phyloP scores from a whole-genome alignment of 1,140 invertebrate genomes.

The Ceratina australensis region DNA sequence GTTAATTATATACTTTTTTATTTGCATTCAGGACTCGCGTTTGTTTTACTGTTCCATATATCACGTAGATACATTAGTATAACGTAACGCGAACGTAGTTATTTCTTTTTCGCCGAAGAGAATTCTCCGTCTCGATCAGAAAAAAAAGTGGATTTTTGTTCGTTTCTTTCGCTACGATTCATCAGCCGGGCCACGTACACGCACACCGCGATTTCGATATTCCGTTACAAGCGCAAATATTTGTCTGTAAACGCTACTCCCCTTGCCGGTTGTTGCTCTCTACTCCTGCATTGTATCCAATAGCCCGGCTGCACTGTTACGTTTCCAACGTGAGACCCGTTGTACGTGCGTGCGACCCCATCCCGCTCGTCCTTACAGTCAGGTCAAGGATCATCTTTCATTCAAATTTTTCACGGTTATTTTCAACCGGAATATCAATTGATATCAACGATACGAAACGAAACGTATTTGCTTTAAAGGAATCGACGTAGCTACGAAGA shows the following conservation, averaged over 20 bases:
- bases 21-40: no score
- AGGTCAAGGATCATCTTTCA: neutral
- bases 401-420: neutral
- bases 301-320: neutral
- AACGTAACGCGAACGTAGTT: neutral
- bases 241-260: constrained; percentile 5
- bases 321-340: constrained; percentile 8
- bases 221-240: constrained; percentile 40
- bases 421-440: no score
- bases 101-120: neutral
- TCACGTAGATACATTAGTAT: no score
- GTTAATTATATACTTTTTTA: no score
- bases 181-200: constrained; percentile 10
- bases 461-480: no score
- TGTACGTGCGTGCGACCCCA: neutral
- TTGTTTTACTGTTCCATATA: no score
- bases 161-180: constrained; percentile 5
- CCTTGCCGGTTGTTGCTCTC: neutral
- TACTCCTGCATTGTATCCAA: neutral
- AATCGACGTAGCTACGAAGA: no score
- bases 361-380: neutral
- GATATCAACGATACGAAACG: no score
- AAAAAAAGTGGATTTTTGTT: constrained; percentile 18
- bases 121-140: neutral
- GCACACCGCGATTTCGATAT: constrained; percentile 39